Conservation (phyloP, 2,113 vertebrate species). For the Benitochromis conjunctus region DNA sequence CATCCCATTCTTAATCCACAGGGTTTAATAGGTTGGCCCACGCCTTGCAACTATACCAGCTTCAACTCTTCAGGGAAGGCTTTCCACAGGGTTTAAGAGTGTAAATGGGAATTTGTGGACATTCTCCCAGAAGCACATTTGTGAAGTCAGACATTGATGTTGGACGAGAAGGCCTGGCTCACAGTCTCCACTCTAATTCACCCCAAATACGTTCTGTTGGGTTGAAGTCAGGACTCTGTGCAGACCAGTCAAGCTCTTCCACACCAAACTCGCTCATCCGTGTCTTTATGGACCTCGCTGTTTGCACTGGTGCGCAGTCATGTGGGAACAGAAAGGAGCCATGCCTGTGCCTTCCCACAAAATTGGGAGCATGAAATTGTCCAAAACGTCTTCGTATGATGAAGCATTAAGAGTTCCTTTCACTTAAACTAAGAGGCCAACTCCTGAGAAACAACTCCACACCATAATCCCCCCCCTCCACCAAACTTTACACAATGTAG, state of each 20-base stretch:
- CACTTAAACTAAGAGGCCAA: background rate
- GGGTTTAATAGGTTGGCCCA: background rate
- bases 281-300: background rate
- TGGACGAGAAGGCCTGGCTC: background rate
- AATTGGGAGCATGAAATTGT: background rate
- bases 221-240: background rate
- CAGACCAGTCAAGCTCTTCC: background rate
- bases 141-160: background rate
- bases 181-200: background rate
- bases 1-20: background rate
- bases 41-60: background rate
- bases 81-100: no score
- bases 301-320: background rate
- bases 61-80: no score
- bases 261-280: rapidly evolving
- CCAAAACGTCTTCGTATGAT: background rate
- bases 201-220: no score
- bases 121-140: background rate
- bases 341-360: background rate
- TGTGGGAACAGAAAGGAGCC: background rate
- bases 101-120: background rate
- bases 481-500: background rate
- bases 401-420: background rate
- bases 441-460: background rate
- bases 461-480: no score